phyloP scores from a whole-genome alignment of 2,113 vertebrate species.

The Python bivittatus region DNA sequence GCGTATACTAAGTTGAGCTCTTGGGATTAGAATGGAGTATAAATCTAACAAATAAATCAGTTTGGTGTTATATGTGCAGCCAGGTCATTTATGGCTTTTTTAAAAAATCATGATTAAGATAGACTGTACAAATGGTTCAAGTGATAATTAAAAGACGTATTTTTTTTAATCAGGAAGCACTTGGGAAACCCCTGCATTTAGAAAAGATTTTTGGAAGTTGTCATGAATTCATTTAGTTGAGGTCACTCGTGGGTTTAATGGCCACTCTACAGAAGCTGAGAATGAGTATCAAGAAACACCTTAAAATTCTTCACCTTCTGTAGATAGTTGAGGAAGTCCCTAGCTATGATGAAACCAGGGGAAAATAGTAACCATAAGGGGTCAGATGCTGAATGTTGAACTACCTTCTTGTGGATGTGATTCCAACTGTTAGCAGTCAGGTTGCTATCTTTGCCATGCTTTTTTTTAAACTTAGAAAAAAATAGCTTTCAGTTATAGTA shows the following conservation, averaged over 20 bases:
- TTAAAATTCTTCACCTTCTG: not conserved
- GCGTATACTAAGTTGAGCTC: not conserved
- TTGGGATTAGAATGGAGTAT: not conserved
- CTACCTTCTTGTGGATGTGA: not conserved
- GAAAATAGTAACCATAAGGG: not conserved
- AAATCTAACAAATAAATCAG: not conserved
- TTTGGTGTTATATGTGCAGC: not conserved
- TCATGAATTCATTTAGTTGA: not conserved
- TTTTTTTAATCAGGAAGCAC: not conserved
- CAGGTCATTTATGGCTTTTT: not conserved
- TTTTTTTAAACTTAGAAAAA: not conserved
- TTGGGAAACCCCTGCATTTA: not conserved
- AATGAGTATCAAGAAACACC: not conserved
- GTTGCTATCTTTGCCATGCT: not conserved
- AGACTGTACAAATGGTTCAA: not conserved
- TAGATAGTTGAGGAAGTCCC: not conserved
- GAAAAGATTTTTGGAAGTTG: not conserved
- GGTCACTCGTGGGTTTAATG: not conserved
- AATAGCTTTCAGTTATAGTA: not conserved
- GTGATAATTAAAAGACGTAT: not conserved
- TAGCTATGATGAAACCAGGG: not conserved
- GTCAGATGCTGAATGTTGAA: not conserved
- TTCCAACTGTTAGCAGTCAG: not conserved
- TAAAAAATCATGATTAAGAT: not conserved
- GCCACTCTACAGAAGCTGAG: not conserved